Evolutionary conservation across 2,113 vertebrate genomes (phyloP).

Genomic region (Scalopus aquaticus): DNA sequence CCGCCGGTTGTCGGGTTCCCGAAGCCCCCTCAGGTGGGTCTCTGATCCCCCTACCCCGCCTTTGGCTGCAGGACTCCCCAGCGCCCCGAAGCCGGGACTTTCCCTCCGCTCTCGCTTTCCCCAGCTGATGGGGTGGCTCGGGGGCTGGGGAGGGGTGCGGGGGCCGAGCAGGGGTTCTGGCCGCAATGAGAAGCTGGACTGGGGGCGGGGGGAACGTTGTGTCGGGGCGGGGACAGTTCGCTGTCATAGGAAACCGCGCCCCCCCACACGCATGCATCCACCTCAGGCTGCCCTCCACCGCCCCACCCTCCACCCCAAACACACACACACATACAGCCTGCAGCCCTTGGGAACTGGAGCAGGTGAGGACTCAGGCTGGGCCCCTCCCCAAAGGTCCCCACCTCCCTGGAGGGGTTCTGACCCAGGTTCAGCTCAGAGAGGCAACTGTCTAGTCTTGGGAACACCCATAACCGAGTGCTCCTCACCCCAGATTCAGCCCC

Average conservation of each 20-base stretch:
- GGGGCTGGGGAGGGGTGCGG: constrained; percentile 64
- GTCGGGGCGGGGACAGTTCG: constrained; percentile 67
- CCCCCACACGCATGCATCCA: constrained; percentile 58
- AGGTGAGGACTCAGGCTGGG: constrained; percentile 64
- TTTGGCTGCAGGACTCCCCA: constrained; percentile 41
- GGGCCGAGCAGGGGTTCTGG: constrained; percentile 54
- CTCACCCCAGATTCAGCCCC: neutral
- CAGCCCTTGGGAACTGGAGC: constrained; percentile 41
- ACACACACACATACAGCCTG: constrained; percentile 38
- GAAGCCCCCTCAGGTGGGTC: constrained; percentile 75
- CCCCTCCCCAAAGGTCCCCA: constrained; percentile 31
- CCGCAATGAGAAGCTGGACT: constrained; percentile 65
- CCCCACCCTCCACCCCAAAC: constrained; percentile 35
- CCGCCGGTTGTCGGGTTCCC: constrained; percentile 52
- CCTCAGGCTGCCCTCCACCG: constrained; percentile 62
- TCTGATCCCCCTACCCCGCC: neutral
- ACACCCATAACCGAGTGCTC: constrained; percentile 52
- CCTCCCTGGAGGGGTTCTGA: constrained; percentile 10
- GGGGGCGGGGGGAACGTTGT: constrained; percentile 59
- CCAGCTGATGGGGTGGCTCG: constrained; percentile 45
- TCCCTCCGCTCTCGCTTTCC: constrained; percentile 27
- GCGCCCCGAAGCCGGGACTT: constrained; percentile 39
- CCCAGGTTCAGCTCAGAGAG: neutral
- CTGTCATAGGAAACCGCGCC: constrained; percentile 70
- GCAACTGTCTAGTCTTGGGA: neutral